Base-by-base conservation (phyloP, 1,140 invertebrate species). In the Drosophila lini region DNA sequence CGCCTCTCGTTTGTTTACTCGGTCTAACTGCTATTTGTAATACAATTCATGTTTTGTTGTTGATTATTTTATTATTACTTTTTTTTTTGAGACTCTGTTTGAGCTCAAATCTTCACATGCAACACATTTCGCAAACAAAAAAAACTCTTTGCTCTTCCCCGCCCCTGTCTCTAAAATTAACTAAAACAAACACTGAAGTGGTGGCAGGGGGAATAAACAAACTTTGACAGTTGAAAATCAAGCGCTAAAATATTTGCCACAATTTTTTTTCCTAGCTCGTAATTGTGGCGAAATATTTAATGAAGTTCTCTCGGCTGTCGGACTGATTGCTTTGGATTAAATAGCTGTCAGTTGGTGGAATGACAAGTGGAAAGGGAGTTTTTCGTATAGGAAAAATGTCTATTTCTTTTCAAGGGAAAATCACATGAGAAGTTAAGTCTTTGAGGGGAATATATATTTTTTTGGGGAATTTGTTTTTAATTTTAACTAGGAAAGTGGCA, bases 11-110 rank as follows among this genome's bases (percentile, higher is more conserved):
- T 83, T 88, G 65, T 89, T 84, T 89, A 69, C 58, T 81, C 75
- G 83, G 80, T 67, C 80, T 88, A 89, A 84, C 84, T 84, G 84
- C 80, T 80, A 78, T 77, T 88, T 84, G 84, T 88, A 78, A 89
- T 81, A 74, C 60, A 71, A 83, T 78, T 88, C 80, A 68, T 83
- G 81, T 88, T 86, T 71, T 77, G 63, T 61, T 71, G 83, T 84
- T 88, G 83, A 88, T 88, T 83, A 88, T 88, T 89, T 83, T 84
- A 73, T 89, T 88, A 89, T 88, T 83, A 74, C 69, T 47, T 25
- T 47, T 25, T 74, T n/a, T 32, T 25, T 25, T 5, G 25, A 16
- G 36, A 22, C 47, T 36, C 77, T 73, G 75, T 86, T 82, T 77
- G 76, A 67, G 78, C 84, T 19, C 36, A 89, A 89, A 88, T 80